Evolutionary conservation across 2,888 invertebrate species (phyloP).

Genomic region (Galerucella calmariensis): DNA sequence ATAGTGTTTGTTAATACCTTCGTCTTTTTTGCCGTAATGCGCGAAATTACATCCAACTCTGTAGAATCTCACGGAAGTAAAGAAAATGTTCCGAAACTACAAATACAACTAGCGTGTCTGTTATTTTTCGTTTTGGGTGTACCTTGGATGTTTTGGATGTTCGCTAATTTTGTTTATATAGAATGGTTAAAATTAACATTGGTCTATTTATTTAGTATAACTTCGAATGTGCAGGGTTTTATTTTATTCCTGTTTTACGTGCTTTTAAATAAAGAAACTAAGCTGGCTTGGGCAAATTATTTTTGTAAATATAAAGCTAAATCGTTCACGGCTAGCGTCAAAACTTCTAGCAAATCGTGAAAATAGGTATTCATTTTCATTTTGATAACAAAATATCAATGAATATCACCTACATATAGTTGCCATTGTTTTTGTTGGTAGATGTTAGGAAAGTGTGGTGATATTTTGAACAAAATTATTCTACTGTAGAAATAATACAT

Average conservation of each 20-base stretch:
- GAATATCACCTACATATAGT: too few relatives aligned
- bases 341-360: constrained; percentile 29
- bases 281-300: constrained; percentile 66
- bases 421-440: too few relatives aligned
- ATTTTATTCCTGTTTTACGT: constrained; percentile 73
- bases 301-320: constrained; percentile 28
- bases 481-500: too few relatives aligned
- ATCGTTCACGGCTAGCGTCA: constrained; percentile 28
- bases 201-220: constrained; percentile 68
- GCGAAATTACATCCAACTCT: constrained; percentile 63
- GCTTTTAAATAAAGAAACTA: constrained; percentile 70
- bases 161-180: constrained; percentile 61
- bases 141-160: constrained; percentile 72
- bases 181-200: constrained; percentile 53
- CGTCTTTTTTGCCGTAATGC: constrained; percentile 71
- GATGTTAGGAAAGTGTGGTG: too few relatives aligned
- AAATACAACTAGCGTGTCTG: constrained; percentile 70
- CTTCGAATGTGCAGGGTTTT: constrained; percentile 71
- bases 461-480: too few relatives aligned
- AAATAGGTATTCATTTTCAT: neutral
- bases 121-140: constrained; percentile 72
- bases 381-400: too few relatives aligned
- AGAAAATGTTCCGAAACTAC: constrained; percentile 66
- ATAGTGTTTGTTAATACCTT: constrained; percentile 70
- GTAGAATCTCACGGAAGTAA: constrained; percentile 56